Evolutionary conservation across 2,113 vertebrate genomes (phyloP).

Genomic region (Sula dactylatra): DNA sequence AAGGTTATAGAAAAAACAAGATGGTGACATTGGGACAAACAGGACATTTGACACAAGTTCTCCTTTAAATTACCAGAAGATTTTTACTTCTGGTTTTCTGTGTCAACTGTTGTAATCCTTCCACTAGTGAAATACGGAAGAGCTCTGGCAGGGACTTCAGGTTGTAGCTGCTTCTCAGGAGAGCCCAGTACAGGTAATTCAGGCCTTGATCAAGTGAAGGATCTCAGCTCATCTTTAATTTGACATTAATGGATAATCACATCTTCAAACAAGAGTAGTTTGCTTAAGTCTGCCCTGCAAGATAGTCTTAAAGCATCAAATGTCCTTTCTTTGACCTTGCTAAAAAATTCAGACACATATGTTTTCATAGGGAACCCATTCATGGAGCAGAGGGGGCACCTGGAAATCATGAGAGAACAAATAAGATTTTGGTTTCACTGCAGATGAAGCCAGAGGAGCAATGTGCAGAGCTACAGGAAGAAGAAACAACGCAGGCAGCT

Average conservation of each 20-base stretch:
- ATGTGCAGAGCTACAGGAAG: not conserved
- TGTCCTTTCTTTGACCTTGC: not conserved
- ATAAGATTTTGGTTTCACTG: not conserved
- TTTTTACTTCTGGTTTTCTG: not conserved
- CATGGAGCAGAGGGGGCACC: not conserved
- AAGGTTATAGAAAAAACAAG: not conserved
- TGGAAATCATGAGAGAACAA: not conserved
- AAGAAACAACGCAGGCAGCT: not conserved
- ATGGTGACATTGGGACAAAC: not conserved
- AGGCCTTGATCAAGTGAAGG: not conserved
- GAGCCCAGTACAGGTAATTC: not conserved
- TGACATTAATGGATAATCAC: not conserved
- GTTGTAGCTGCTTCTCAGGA: not conserved
- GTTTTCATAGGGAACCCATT: not conserved
- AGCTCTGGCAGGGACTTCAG: not conserved
- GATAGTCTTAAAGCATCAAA: not conserved
- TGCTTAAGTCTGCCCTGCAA: not conserved
- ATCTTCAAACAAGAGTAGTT: constrained; percentile 5
- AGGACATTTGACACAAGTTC: not conserved
- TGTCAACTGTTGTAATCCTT: not conserved
- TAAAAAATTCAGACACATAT: not conserved
- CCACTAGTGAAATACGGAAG: not conserved
- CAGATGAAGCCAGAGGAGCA: not conserved
- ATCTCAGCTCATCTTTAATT: not conserved
- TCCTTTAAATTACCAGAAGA: not conserved